phyloP scores from a whole-genome alignment of 2,797 vertebrate species.

The Ambastaia sidthimunki region DNA sequence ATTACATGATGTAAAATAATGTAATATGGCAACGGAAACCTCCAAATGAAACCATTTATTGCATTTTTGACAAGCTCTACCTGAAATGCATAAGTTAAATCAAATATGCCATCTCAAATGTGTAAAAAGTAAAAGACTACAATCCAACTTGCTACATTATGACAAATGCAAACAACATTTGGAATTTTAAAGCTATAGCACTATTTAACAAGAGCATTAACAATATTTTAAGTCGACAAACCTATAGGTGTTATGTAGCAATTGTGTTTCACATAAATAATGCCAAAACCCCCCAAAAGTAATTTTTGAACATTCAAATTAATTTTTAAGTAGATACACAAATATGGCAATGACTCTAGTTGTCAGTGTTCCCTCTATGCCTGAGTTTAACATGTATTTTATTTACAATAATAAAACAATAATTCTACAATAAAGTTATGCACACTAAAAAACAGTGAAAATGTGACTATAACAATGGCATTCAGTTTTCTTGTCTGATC shows the following conservation, averaged over 20 bases:
- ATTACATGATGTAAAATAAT: neutral
- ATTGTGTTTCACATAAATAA: conserved; percentile 1
- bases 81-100: neutral
- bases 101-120: neutral
- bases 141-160: neutral
- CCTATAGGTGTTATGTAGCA: neutral
- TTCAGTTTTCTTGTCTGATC: neutral
- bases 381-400: conserved; percentile 15
- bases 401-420: neutral
- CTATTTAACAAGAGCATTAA: neutral
- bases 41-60: neutral
- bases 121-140: neutral
- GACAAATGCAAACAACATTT: neutral
- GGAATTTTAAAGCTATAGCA: neutral
- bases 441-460: neutral
- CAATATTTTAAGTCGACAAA: neutral
- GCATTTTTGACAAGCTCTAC: neutral
- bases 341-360: conserved; percentile 18
- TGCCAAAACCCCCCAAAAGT: conserved; percentile 1
- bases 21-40: neutral
- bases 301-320: neutral
- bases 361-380: conserved; percentile 58
- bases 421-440: neutral
- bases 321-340: neutral
- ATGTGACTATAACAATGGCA: neutral